Base-by-base conservation (phyloP, 2,888 invertebrate genomes). In the Papilio protenor region DNA sequence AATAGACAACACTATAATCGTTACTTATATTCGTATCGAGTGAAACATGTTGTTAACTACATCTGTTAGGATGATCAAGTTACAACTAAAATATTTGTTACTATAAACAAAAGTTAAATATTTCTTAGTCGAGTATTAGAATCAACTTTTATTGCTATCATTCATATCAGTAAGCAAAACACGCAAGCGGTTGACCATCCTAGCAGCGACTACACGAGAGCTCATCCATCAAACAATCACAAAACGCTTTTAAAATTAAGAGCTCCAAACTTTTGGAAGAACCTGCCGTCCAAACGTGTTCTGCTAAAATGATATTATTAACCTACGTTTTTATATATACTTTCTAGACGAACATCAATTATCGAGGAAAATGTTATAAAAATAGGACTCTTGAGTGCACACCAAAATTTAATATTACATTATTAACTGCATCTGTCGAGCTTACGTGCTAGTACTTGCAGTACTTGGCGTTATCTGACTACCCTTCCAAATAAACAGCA, bases 161-260 rank as follows among this genome's bases (percentile, higher is more conserved):
- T 66, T 69, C 52, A 74, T n/a, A 45, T 61, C 27, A 70, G 59
- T 64, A 72, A 45, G 55, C 23, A 66, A 77, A 79, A 73, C 61
- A 59, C 47, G 84, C 84, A 86, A 86, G 85, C 83, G 82, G 84
- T 86, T 91, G 89, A 88, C 87, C 89, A 86, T 84, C 85, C 84
- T 87, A 88, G 89, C 86, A 86, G 84, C 84, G 81, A 82, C 84
- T 85, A 90, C 85, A 88, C 85, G 89, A 90, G 91, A 90, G 90
- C 87, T 88, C 86, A 84, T 85, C 87, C 85, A 87, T 85, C 85
- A 84, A 84, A 85, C 86, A 86, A 81, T 84, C 85, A 86, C 84
- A 85, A 82, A 83, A 83, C 83, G 79, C 81, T 80, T 81, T 78
- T 73, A 82, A 81, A 45, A 81, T 84, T 82, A 79, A 78, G 77